These are phyloP conservation scores for Brachypterus glaber DNA, from an alignment of 2,888 invertebrate species.

Conservation along the genomic window DNA sequence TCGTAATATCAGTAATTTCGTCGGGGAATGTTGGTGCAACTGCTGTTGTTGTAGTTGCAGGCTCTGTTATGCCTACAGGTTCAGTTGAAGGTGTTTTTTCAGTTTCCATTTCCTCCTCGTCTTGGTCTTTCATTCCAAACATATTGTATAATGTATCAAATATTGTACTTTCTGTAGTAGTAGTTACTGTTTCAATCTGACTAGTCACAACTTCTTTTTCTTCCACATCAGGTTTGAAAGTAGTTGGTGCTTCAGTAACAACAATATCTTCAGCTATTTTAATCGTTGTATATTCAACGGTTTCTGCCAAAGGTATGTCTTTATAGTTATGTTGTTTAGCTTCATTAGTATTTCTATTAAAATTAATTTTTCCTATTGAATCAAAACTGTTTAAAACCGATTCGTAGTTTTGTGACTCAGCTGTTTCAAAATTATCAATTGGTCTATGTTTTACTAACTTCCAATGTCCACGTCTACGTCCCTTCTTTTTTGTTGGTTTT, in stretches of 20 bases:
- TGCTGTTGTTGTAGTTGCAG: constrained; percentile 21
- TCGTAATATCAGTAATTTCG: constrained; percentile 26
- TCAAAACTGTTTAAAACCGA: constrained; percentile 30
- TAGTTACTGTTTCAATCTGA: too few relatives aligned
- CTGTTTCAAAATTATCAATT: constrained; percentile 62
- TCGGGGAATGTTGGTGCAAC: constrained; percentile 29
- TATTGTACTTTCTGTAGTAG: constrained; percentile 26
- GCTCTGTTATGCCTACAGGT: neutral
- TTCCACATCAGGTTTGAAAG: too few relatives aligned
- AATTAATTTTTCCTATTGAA: constrained; percentile 25
- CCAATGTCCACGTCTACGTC: constrained; percentile 61
- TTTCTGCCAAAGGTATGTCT: neutral
- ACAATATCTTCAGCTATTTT: constrained; percentile 8
- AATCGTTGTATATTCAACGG: constrained; percentile 9
- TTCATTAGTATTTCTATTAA: constrained; percentile 28
- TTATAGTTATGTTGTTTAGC: constrained; percentile 1
- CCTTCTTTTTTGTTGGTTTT: constrained; percentile 27
- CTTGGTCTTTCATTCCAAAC: constrained; percentile 31
- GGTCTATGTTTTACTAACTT: constrained; percentile 59
- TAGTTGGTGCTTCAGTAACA: constrained; percentile 11
- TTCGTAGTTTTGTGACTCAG: constrained; percentile 68
- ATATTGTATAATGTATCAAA: constrained; percentile 35
- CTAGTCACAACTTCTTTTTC: too few relatives aligned
- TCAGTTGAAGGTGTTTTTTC: constrained; percentile 6
- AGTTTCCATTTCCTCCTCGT: constrained; percentile 13